Conservation (phyloP, 2,797 vertebrate species). For the Pangasius mekongensis region DNA sequence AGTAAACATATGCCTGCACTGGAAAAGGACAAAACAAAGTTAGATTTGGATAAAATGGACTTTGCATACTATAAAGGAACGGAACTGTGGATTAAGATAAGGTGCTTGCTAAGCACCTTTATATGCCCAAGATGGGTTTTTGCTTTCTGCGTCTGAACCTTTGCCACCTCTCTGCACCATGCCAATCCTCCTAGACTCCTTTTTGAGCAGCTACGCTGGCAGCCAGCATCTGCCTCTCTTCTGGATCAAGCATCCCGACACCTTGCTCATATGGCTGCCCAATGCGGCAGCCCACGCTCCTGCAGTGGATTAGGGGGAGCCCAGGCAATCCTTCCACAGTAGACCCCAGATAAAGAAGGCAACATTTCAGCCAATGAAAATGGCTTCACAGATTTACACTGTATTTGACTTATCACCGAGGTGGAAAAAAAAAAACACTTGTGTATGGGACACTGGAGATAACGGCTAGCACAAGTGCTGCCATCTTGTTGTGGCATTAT, state of each 20-base stretch:
- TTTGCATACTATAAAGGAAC: slow-evolving; percentile 27
- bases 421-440: slow-evolving; percentile 35
- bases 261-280: slow-evolving; percentile 31
- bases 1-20: slow-evolving; percentile 44
- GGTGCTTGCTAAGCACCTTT: slow-evolving; percentile 49
- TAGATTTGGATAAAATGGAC: background rate
- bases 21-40: slow-evolving; percentile 37
- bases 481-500: slow-evolving; percentile 46
- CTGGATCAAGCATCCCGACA: slow-evolving; percentile 51
- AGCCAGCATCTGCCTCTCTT: slow-evolving; percentile 52
- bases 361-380: slow-evolving; percentile 57
- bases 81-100: slow-evolving; percentile 52
- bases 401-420: slow-evolving; percentile 54
- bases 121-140: slow-evolving; percentile 45
- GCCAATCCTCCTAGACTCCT: slow-evolving; percentile 60
- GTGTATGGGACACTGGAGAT: slow-evolving; percentile 52
- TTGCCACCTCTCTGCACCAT: slow-evolving; percentile 58
- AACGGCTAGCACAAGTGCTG: slow-evolving; percentile 48
- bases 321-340: slow-evolving; percentile 47
- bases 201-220: slow-evolving; percentile 54
- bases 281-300: slow-evolving; percentile 55
- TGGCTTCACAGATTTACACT: slow-evolving; percentile 47
- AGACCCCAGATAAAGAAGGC: slow-evolving; percentile 55
- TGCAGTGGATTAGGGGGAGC: slow-evolving; percentile 50
- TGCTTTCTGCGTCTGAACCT: slow-evolving; percentile 58